phyloP scores from a whole-genome alignment of 2,113 vertebrate species.

The Felis chaus region DNA sequence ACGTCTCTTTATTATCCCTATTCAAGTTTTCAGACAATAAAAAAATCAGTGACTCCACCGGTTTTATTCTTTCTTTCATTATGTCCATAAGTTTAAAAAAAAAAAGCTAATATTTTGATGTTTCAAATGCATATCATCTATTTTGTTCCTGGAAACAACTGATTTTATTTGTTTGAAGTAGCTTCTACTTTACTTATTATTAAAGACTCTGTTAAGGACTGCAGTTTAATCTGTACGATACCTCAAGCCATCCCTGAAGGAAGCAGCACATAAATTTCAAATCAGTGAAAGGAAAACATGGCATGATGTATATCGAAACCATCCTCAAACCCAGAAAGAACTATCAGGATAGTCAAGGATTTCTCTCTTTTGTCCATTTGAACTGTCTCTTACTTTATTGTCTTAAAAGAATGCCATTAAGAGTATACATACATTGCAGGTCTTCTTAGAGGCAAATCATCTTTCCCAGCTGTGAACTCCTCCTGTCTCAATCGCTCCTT shows the following conservation, averaged over 20 bases:
- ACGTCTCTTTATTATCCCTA: not conserved
- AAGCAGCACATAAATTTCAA: not conserved
- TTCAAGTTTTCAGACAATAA: not conserved
- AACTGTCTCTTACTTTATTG: not conserved
- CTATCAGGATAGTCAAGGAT: not conserved
- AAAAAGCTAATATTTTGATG: not conserved
- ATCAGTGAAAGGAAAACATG: not conserved
- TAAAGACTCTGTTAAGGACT: not conserved
- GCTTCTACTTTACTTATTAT: not conserved
- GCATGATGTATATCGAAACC: not conserved
- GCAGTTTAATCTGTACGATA: not conserved
- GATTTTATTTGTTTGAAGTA: constrained; percentile 1
- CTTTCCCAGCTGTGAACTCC: not conserved
- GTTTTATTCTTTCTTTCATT: not conserved
- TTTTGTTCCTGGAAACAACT: not conserved
- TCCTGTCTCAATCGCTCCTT: not conserved
- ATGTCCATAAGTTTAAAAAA: not conserved
- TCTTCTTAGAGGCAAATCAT: not conserved
- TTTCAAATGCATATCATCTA: not conserved
- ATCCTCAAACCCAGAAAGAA: not conserved
- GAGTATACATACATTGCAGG: not conserved
- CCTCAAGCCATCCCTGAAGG: not conserved
- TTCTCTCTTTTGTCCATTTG: not conserved
- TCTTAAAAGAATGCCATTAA: not conserved
- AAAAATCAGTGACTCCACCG: not conserved